Percentiles rank a stretch among this genome's conserved stretches.
Evolutionary conservation across 2,888 invertebrate species (phyloP).

Genomic region (Parnassius apollo): DNA sequence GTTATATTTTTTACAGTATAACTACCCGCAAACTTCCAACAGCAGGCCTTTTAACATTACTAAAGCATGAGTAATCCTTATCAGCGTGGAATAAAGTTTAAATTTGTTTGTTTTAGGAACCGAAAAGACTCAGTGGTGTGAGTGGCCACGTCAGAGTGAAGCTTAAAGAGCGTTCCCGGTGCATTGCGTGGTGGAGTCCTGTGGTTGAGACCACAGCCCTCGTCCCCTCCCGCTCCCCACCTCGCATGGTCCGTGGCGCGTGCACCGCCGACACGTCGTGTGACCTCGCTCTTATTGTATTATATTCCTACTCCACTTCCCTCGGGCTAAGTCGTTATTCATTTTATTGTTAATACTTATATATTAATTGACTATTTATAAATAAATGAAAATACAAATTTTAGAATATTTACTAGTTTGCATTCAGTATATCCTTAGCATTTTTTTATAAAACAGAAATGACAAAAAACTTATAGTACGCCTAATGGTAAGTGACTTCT

Average conservation of each 20-base stretch:
- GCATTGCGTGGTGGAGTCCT: not conserved
- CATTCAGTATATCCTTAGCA: constrained; percentile 17
- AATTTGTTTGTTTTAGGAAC: constrained; percentile 62
- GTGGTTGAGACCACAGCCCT: not conserved
- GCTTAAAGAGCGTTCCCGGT: too few relatives aligned
- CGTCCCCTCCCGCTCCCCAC: not conserved
- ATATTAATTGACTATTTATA: constrained; percentile 78
- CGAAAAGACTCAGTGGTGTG: constrained; percentile 79
- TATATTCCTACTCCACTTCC: constrained; percentile 41
- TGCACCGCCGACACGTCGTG: too few relatives aligned
- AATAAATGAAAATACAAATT: constrained; percentile 71
- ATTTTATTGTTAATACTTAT: constrained; percentile 67
- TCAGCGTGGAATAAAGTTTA: too few relatives aligned
- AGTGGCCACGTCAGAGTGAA: constrained; percentile 29
- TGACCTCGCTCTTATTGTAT: not conserved
- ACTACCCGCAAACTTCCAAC: too few relatives aligned
- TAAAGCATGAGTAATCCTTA: too few relatives aligned
- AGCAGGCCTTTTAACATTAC: too few relatives aligned
- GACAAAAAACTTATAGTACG: too few relatives aligned
- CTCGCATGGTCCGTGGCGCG: too few relatives aligned
- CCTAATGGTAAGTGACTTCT: too few relatives aligned
- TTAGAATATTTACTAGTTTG: constrained; percentile 52
- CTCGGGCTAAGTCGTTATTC: constrained; percentile 71
- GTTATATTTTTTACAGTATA: too few relatives aligned
- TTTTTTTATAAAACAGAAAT: too few relatives aligned